These are phyloP conservation scores for Diprion similis DNA, from an alignment of 1,140 invertebrate genomes.

Conservation along the genomic window DNA sequence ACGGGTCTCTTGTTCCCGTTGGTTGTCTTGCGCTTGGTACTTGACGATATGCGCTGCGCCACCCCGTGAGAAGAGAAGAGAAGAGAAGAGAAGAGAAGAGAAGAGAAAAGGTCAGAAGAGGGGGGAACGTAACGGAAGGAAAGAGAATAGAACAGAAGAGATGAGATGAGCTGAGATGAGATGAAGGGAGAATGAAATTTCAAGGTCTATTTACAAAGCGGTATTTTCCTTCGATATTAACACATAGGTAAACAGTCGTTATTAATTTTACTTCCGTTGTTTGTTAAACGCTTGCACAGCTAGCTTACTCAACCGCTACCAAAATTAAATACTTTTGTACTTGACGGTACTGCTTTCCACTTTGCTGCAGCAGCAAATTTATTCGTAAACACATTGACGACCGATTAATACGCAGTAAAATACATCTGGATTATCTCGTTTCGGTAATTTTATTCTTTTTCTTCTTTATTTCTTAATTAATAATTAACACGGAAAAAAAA, in stretches of 20 bases:
- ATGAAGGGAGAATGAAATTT: conserved; percentile 35
- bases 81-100: conserved; percentile 1
- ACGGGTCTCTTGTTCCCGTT: conserved; percentile 22
- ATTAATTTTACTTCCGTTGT: conserved; percentile 37
- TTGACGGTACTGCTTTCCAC: neutral
- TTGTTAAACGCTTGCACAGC: conserved; percentile 8
- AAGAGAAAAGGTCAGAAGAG: neutral
- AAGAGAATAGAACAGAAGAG: neutral
- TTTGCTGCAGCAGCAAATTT: neutral
- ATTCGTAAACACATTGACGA: neutral
- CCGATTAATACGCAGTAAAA: neutral
- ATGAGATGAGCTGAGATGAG: conserved; percentile 7
- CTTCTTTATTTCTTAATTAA: too few species aligned
- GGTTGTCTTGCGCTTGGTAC: conserved; percentile 24
- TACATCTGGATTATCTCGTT: neutral
- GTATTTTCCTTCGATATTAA: conserved; percentile 41
- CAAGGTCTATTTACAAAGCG: conserved; percentile 30
- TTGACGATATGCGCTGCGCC: neutral
- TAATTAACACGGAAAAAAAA: too few species aligned
- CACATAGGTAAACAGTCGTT: conserved; percentile 36
- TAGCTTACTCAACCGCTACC: conserved; percentile 11
- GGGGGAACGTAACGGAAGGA: neutral
- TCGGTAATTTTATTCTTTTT: neutral
- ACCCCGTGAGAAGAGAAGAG: neutral
- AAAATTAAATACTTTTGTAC: conserved; percentile 10